These are phyloP conservation scores for Paguma larvata DNA, from an alignment of 2,797 vertebrate species.

Conservation along the genomic window DNA sequence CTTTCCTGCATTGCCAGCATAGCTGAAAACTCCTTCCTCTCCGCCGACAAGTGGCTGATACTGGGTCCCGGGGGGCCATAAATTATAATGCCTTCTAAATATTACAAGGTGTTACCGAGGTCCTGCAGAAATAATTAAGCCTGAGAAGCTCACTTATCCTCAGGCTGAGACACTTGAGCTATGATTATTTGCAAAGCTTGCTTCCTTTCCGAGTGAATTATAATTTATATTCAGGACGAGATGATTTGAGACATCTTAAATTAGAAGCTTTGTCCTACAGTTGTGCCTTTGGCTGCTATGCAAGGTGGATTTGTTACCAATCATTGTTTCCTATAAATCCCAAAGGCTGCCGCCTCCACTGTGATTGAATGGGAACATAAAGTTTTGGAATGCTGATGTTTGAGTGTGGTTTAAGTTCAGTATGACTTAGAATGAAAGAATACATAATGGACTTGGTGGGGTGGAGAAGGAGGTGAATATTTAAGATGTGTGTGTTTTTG, in stretches of 20 bases:
- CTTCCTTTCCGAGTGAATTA: slow-evolving; percentile 77
- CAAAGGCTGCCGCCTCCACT: neutral
- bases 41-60: slow-evolving; percentile 33
- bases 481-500: neutral
- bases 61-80: slow-evolving; percentile 50
- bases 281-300: slow-evolving; percentile 34
- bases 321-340: neutral
- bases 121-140: slow-evolving; percentile 73
- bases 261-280: slow-evolving; percentile 50
- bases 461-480: slow-evolving; percentile 1
- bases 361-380: neutral
- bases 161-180: slow-evolving; percentile 52
- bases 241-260: slow-evolving; percentile 64
- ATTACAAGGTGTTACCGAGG: slow-evolving; percentile 57
- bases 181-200: slow-evolving; percentile 61
- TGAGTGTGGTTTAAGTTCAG: slow-evolving; percentile 35
- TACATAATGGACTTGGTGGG: neutral
- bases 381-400: slow-evolving; percentile 53
- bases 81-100: slow-evolving; percentile 71
- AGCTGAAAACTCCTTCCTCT: neutral
- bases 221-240: slow-evolving; percentile 43
- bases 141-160: slow-evolving; percentile 57
- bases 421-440: slow-evolving; percentile 25
- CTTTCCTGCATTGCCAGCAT: neutral
- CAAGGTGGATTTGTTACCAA: slow-evolving; percentile 57